phyloP scores from a whole-genome alignment of 2,113 vertebrate genomes.

The Perccottus glenii region DNA sequence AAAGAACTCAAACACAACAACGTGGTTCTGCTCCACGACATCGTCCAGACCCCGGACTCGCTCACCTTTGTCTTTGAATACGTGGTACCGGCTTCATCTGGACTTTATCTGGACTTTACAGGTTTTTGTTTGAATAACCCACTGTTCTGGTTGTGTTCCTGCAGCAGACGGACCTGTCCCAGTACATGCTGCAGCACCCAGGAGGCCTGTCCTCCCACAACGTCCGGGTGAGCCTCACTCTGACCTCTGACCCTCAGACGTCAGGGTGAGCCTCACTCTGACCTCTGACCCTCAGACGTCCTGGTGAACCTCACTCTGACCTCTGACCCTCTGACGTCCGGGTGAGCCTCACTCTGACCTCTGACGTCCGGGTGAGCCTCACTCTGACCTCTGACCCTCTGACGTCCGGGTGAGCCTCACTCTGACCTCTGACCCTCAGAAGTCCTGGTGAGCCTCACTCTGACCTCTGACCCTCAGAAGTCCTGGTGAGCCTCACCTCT shows the following conservation, averaged over 20 bases:
- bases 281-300: neutral
- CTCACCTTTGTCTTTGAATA: slow-evolving; percentile 94
- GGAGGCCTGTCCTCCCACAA: slow-evolving; percentile 86
- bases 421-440: too few relatives aligned
- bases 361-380: neutral
- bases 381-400: neutral
- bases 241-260: neutral
- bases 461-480: neutral
- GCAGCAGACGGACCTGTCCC: slow-evolving; percentile 89
- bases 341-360: slow-evolving; percentile 62
- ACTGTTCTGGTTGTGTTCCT: neutral
- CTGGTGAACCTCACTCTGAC: too few relatives aligned
- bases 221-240: slow-evolving; percentile 75
- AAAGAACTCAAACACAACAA: slow-evolving; percentile 91
- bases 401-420: neutral
- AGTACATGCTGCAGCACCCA: slow-evolving; percentile 89
- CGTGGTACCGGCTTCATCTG: slow-evolving; percentile 78
- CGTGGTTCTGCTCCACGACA: slow-evolving; percentile 90
- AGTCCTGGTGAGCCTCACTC: slow-evolving; percentile 74
- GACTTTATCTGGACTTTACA: neutral
- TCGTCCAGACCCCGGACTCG: slow-evolving; percentile 87
- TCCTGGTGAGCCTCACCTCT: neutral
- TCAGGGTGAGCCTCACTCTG: neutral
- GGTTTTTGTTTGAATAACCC: neutral
- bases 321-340: slow-evolving; percentile 52